A percentile compares a stretch with the other conserved stretches of the same genome.
phyloP scores from a whole-genome alignment of 2,888 invertebrate species.

The Prosapia bicincta region DNA sequence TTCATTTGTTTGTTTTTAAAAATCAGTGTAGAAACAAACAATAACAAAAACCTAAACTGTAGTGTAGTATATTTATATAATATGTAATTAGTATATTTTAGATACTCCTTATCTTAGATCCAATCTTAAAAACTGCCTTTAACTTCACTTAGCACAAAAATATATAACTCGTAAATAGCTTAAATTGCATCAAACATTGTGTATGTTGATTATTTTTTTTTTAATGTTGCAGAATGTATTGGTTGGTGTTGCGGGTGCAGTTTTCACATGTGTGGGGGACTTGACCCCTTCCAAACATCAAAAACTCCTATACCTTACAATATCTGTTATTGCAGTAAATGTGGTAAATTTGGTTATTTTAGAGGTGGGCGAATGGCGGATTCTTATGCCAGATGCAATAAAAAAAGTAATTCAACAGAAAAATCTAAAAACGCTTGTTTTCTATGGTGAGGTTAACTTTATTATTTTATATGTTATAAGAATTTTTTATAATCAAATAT shows the following conservation, averaged over 20 bases:
- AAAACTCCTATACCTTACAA: constrained; percentile 49
- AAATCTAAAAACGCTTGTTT: constrained; percentile 43
- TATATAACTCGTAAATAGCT: no score
- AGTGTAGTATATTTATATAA: no score
- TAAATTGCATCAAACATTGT: no score
- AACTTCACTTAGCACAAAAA: no score
- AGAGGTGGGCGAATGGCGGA: constrained; percentile 49
- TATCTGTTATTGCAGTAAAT: constrained; percentile 42
- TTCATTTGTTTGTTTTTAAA: no score
- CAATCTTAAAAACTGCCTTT: no score
- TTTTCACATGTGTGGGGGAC: constrained; percentile 49
- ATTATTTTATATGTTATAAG: no score
- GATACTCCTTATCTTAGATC: no score
- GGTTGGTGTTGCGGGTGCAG: constrained; percentile 49
- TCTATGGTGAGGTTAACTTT: constrained; percentile 49
- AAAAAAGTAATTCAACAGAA: constrained; percentile 35
- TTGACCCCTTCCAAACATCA: constrained; percentile 49
- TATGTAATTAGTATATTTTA: no score
- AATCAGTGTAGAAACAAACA: no score
- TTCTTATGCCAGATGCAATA: constrained; percentile 43
- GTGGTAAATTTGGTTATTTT: constrained; percentile 45
- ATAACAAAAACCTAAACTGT: no score
- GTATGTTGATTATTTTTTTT: background rate
- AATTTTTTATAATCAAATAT: no score
- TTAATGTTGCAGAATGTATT: constrained; percentile 48